Base-by-base conservation (phyloP, 2,797 vertebrate species). In the Rhinogobio ventralis region DNA sequence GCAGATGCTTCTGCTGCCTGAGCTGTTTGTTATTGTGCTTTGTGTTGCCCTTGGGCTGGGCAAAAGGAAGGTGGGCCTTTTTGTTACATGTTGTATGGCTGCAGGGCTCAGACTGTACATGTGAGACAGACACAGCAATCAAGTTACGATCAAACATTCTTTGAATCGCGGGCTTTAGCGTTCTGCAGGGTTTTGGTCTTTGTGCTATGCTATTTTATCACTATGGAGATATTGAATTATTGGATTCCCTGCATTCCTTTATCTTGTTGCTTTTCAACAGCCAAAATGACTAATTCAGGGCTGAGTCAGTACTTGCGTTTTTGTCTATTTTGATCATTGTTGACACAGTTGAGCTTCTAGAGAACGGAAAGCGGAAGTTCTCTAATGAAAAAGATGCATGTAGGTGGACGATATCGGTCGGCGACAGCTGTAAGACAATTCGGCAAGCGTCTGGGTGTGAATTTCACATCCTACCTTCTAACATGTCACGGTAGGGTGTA, bases 1-100 rank as follows among this genome's bases (percentile, higher is more conserved):
- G 94, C 96, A 97, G 97, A 97, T 97, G 97, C 95, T 96, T 93
- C 91, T 94, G 94, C 95, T 95, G 94, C 94, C 94, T 95, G 94
- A 93, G 94, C 95, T 96, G 96, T 96, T 97, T 96, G 84, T 90
- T 93, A 92, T 89, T 93, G 79, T 91, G 88, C 90, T 91, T 91
- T 88, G 90, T 87, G 90, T 91, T 92, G 91, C 92, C 93, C 91
- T 92, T 92, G 92, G 88, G 92, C 91, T 92, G 87, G 90, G 88
- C 81, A 87, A 88, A 89, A 86, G 89, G 90, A 92, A 93, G 92
- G 90, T 91, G 86, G 90, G 90, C 90, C 86, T 82, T 85, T 90
- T 83, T 83, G 66, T 91, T 91, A 74, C 89, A 85, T 83, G 71
- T 87, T 87, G 88, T 85, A 83, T 89, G 86, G 76, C 68, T 87